Evolutionary conservation across 2,888 invertebrate genomes (phyloP).

Genomic region (Agrochola circellaris): DNA sequence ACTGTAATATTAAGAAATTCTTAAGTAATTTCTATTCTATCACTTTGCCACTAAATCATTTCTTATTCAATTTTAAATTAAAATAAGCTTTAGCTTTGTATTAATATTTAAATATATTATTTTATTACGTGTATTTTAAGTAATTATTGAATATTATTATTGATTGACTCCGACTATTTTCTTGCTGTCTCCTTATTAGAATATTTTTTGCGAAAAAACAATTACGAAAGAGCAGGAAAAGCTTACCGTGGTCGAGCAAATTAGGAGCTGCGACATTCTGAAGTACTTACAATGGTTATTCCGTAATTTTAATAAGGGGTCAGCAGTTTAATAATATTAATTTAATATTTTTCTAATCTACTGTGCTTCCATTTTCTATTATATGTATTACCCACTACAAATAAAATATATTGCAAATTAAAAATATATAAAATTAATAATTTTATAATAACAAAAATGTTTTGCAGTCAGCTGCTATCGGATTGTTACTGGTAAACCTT

Average conservation of each 20-base stretch:
- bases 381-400: constrained; percentile 60
- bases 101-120: constrained; percentile 42
- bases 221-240: not conserved
- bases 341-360: constrained; percentile 51
- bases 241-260: too few relatives aligned
- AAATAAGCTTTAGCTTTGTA: constrained; percentile 58
- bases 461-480: constrained; percentile 94
- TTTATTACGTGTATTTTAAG: constrained; percentile 47
- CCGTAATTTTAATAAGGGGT: constrained; percentile 41
- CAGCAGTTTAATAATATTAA: constrained; percentile 39
- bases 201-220: not conserved
- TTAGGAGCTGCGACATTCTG: constrained; percentile 1
- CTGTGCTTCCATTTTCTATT: constrained; percentile 64
- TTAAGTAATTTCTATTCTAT: constrained; percentile 1
- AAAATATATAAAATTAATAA: constrained; percentile 78
- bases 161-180: constrained; percentile 45
- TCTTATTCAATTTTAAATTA: constrained; percentile 32
- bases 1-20: not conserved
- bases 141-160: constrained; percentile 47
- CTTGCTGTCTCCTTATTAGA: constrained; percentile 56
- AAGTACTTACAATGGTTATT: not conserved
- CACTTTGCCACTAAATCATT: constrained; percentile 38
- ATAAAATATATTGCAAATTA: constrained; percentile 67
- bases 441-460: constrained; percentile 81
- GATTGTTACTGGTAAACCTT: constrained; percentile 93